These are phyloP conservation scores for Ammospiza nelsoni DNA, from an alignment of 2,113 vertebrate species.

Conservation along the genomic window DNA sequence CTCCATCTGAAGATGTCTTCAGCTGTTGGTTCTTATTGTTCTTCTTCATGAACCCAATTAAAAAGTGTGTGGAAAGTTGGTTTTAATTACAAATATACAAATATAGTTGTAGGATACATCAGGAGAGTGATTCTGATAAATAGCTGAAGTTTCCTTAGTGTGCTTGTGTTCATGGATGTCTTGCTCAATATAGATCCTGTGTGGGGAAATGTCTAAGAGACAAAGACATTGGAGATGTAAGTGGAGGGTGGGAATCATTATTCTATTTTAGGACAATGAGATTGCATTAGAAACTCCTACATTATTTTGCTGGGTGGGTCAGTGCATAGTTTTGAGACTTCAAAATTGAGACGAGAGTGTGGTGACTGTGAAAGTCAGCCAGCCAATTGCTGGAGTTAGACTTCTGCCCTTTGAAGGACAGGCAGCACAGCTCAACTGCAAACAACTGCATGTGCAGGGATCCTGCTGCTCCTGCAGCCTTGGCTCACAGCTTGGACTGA, in stretches of 20 bases:
- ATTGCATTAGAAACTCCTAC: background rate
- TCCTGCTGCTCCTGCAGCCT: fast-evolving
- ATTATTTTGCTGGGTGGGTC: background rate
- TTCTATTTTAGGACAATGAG: background rate
- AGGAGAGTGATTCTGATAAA: fast-evolving
- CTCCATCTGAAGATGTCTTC: background rate
- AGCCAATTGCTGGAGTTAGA: background rate
- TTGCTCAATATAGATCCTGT: background rate
- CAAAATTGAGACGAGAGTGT: background rate
- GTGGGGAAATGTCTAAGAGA: background rate
- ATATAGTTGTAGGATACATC: background rate
- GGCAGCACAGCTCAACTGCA: background rate
- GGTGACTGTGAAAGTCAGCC: background rate
- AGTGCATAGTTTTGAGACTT: background rate
- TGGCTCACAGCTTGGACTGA: background rate
- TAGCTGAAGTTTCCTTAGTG: background rate
- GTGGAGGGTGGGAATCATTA: background rate
- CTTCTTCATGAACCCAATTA: background rate
- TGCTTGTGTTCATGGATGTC: background rate
- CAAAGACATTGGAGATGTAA: background rate
- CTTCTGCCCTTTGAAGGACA: background rate
- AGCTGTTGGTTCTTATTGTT: background rate
- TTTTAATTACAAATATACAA: background rate
- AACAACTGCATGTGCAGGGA: fast-evolving
- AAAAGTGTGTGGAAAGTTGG: background rate